Percentiles rank a stretch among this genome's conserved stretches.
Conservation (phyloP, 53 echinoderm and acorn worm species). For the Antedon mediterranea region DNA sequence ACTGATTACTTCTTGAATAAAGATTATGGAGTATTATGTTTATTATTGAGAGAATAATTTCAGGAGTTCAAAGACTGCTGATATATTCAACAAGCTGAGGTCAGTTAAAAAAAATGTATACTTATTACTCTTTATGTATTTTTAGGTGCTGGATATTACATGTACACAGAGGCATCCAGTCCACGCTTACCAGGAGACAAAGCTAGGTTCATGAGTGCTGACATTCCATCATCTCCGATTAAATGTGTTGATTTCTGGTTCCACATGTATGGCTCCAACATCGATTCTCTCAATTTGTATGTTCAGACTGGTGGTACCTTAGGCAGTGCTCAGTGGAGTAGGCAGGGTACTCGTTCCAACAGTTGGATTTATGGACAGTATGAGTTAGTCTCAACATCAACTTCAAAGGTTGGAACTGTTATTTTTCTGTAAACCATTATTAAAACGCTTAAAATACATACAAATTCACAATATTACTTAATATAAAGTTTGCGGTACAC, state of each 20-base stretch:
- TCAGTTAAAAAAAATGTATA: too few species aligned
- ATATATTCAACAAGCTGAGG: too few species aligned
- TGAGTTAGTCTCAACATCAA: background rate
- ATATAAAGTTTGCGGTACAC: too few species aligned
- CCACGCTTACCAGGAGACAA: constrained; percentile 23
- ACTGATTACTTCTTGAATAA: too few species aligned
- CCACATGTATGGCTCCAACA: constrained; percentile 41
- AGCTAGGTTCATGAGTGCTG: constrained; percentile 23
- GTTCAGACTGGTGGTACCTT: constrained; percentile 5
- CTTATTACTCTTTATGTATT: too few species aligned
- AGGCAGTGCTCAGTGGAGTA: background rate
- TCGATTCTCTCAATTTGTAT: constrained; percentile 31
- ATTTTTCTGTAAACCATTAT: too few species aligned
- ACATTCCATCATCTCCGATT: background rate
- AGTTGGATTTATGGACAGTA: background rate
- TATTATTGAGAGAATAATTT: too few species aligned
- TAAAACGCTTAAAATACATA: too few species aligned
- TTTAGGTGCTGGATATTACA: constrained; percentile 34
- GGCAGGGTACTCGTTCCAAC: background rate
- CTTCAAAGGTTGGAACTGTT: background rate
- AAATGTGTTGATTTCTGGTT: constrained; percentile 40
- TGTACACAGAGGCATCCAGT: constrained; percentile 46
- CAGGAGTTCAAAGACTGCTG: too few species aligned
- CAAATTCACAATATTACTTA: too few species aligned
- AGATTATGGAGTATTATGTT: too few species aligned